These are phyloP conservation scores for Xylocopa sonorina DNA, from an alignment of 1,140 invertebrate genomes.

Conservation along the genomic window DNA sequence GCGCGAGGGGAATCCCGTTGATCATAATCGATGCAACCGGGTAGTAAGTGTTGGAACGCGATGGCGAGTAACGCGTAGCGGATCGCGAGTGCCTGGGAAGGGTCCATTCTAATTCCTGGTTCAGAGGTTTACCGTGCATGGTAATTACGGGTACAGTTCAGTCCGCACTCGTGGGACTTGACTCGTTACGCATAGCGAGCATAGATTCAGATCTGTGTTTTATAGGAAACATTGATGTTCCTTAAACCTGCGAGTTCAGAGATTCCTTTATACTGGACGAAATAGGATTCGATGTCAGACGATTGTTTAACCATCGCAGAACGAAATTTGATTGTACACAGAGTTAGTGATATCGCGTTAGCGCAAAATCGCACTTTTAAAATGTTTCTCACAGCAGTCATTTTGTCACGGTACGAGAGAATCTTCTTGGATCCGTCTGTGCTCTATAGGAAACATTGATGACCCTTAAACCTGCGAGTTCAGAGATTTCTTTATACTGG, in stretches of 20 bases:
- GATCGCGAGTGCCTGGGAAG: constrained; percentile 7
- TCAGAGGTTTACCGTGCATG: neutral
- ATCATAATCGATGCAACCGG: constrained; percentile 56
- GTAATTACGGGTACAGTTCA: neutral
- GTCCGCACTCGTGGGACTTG: constrained; percentile 8
- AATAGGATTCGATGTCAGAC: too few relatives aligned
- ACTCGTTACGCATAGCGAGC: constrained; percentile 11
- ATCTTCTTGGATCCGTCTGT: constrained; percentile 25
- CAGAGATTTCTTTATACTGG: too few relatives aligned
- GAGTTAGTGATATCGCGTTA: too few relatives aligned
- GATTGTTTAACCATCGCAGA: neutral
- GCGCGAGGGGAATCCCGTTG: constrained; percentile 51
- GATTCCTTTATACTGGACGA: too few relatives aligned
- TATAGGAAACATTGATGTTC: too few relatives aligned
- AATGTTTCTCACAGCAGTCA: neutral
- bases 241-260: too few relatives aligned
- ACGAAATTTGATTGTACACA: neutral
- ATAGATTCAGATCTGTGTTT: neutral
- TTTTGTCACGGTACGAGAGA: neutral
- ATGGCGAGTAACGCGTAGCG: neutral
- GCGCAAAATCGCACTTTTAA: too few relatives aligned
- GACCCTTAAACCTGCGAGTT: too few relatives aligned
- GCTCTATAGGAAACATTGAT: too few relatives aligned
- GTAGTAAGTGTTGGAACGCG: neutral
- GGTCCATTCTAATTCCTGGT: constrained; percentile 12